Base-by-base conservation (phyloP, 2,797 vertebrate species). In the Phrynocephalus guinanensis region DNA sequence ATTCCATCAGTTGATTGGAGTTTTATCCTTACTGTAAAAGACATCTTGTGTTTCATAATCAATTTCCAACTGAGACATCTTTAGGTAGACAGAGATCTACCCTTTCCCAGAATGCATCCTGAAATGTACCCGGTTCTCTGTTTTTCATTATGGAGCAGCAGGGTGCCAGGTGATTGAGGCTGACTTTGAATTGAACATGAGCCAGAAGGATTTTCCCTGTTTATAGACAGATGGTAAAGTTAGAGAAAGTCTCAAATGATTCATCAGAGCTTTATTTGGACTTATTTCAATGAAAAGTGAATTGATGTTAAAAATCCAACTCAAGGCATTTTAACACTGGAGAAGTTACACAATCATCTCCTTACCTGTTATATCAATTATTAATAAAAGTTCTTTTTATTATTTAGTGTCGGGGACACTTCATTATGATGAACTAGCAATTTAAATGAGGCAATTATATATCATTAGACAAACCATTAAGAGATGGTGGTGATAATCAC, bases 391-490 rank as follows among this genome's bases (percentile, higher is more conserved):
- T 6, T 88, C 3, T 90, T 72, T 87, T 88, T 90, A 63, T 85
- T 66, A 72, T 90, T 48, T 60, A 89, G 83, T 88, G 38, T 63
- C 56, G 71, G 83, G 63, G 93, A 9, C 6, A 93, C 92, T 86
- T 89, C 0, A 7, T 91, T 93, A 86, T 82, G 84, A 91, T 89
- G 82, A 91, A 91, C 85, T 67, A 90, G 80, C 86, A 38, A 81
- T 92, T 83, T 91, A 94, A 95, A 93, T 93, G 90, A 94, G 91
- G 89, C 79, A 89, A 95, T 95, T 95, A 92, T 28, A 90, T 0
- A 81, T 70, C 79, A 87, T 93, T 95, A 95, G 71, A 86, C 84
- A 92, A 93, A 91, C 92, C 92, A 94, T 93, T 94, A 94, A 77
- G 86, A 92, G 84, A 90, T 88, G 0, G 1, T 91, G 90, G 94